A percentile compares a stretch with the other conserved stretches of the same genome.
phyloP scores from a whole-genome alignment of 2,888 invertebrate species.

The Apoda limacodes region DNA sequence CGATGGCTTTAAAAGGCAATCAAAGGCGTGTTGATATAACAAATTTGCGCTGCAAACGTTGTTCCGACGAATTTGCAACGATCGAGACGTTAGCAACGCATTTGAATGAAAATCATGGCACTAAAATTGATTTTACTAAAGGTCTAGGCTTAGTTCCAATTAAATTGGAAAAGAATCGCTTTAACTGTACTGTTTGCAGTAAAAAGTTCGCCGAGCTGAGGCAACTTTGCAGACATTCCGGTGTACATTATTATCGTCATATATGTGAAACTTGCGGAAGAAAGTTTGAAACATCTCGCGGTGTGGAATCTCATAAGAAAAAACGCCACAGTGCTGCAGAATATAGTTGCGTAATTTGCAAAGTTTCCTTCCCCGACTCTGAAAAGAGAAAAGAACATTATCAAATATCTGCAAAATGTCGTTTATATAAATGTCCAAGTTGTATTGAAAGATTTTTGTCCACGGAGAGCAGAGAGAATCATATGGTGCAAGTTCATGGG shows the following conservation, averaged over 20 bases:
- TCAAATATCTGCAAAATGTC: no score
- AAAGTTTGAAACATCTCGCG: slow-evolving; percentile 25
- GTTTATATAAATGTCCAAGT: no score
- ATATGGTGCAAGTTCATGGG: slow-evolving; percentile 16
- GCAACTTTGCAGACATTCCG: slow-evolving; percentile 25
- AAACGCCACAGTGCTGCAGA: no score
- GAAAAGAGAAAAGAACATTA: no score
- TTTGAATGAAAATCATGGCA: slow-evolving; percentile 20
- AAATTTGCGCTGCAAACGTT: slow-evolving; percentile 25
- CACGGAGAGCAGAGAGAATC: slow-evolving; percentile 18
- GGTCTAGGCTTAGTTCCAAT: slow-evolving; percentile 29
- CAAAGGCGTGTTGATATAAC: slow-evolving; percentile 29
- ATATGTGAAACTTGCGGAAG: slow-evolving; percentile 34
- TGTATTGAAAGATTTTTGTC: slow-evolving; percentile 19
- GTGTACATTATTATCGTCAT: slow-evolving; percentile 30
- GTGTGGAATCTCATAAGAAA: no score
- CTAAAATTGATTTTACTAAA: slow-evolving; percentile 18
- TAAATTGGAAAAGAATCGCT: slow-evolving; percentile 23
- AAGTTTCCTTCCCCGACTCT: no score
- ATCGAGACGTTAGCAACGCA: slow-evolving; percentile 23
- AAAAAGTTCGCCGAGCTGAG: slow-evolving; percentile 25
- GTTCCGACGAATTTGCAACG: slow-evolving; percentile 13
- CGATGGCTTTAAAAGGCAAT: slow-evolving; percentile 50
- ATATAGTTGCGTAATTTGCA: no score
- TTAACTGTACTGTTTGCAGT: slow-evolving; percentile 25